Conservation (phyloP, 2,888 invertebrate species). For the Ernsta delagoae region DNA sequence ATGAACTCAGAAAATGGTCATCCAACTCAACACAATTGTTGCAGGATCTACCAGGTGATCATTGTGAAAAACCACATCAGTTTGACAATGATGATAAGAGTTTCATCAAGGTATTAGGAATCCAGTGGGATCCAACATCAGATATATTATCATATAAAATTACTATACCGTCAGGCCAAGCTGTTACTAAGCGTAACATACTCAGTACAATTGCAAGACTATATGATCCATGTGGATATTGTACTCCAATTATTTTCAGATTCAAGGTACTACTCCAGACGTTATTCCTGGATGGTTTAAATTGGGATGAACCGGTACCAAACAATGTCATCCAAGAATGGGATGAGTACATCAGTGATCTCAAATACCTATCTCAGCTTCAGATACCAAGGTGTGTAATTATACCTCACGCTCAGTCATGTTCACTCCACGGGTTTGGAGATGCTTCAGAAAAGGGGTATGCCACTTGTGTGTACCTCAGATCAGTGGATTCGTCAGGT, state of each 20-base stretch:
- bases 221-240: slow-evolving; percentile 22
- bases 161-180: neutral
- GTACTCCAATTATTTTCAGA: slow-evolving; percentile 23
- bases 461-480: neutral
- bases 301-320: slow-evolving; percentile 15
- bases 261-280: slow-evolving; percentile 21
- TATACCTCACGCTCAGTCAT: neutral
- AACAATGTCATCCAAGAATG: neutral
- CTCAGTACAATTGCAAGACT: slow-evolving; percentile 8
- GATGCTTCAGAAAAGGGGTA: slow-evolving; percentile 15
- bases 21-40: neutral
- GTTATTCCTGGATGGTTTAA: slow-evolving; percentile 22
- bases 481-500: no score
- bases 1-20: slow-evolving; percentile 21
- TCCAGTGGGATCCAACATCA: slow-evolving; percentile 15
- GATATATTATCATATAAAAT: slow-evolving; percentile 13
- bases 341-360: slow-evolving; percentile 13
- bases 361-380: slow-evolving; percentile 2
- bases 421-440: neutral
- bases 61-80: slow-evolving; percentile 1
- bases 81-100: slow-evolving; percentile 19
- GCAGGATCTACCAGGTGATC: slow-evolving; percentile 3
- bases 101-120: slow-evolving; percentile 20
- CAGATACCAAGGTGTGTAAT: slow-evolving; percentile 10
- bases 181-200: neutral